A percentile compares a stretch with the other conserved stretches of the same genome.
phyloP scores from a whole-genome alignment of 2,888 invertebrate species.

The Drosophila quinaria region DNA sequence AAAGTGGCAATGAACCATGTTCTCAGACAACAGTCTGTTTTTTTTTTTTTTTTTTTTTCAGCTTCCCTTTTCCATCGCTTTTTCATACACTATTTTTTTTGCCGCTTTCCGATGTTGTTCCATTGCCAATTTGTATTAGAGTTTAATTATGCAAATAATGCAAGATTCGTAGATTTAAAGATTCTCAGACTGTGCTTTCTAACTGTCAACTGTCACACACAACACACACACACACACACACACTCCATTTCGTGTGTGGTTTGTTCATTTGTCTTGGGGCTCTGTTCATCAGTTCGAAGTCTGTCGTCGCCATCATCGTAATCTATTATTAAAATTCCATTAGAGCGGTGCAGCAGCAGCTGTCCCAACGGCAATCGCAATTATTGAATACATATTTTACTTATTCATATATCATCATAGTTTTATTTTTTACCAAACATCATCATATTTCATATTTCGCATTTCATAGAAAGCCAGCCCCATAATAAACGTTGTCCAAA shows the following conservation, averaged over 20 bases:
- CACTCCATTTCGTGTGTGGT: constrained; percentile 19
- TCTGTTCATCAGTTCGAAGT: constrained; percentile 42
- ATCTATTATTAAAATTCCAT: constrained; percentile 78
- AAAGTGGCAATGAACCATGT: constrained; percentile 30
- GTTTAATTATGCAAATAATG: constrained; percentile 77
- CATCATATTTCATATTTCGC: constrained; percentile 41
- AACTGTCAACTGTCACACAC: constrained; percentile 76
- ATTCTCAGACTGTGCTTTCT: constrained; percentile 61
- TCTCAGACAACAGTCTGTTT: constrained; percentile 24
- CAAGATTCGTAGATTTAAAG: constrained; percentile 41
- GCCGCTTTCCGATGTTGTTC: constrained; percentile 7
- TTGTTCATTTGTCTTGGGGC: constrained; percentile 64
- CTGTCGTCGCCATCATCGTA: constrained; percentile 66
- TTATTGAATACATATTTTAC: constrained; percentile 64
- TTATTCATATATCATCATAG: constrained; percentile 32
- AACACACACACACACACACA: constrained; percentile 64
- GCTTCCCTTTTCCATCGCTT: background rate
- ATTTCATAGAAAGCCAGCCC: constrained; percentile 50
- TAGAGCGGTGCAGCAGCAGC: constrained; percentile 68
- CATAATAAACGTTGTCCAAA: constrained; percentile 67
- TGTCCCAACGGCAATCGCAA: constrained; percentile 77
- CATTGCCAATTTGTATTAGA: constrained; percentile 68
- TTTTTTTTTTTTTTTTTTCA: background rate
- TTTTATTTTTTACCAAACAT: constrained; percentile 18
- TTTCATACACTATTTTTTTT: background rate